phyloP scores from a whole-genome alignment of 2,113 vertebrate species.

The Larimichthys polyactis region DNA sequence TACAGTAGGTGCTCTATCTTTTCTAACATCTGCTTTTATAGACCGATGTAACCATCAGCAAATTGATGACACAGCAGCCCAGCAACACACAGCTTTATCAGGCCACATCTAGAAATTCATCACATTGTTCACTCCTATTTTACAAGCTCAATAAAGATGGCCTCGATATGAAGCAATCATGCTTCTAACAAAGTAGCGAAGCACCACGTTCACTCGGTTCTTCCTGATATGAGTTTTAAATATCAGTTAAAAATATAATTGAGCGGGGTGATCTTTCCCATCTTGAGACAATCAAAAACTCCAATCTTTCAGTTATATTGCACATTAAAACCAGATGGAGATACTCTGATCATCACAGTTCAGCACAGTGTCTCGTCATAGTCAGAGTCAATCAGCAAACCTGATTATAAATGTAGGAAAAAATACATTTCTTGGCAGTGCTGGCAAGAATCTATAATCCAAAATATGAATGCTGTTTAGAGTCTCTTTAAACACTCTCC shows the following conservation, averaged over 20 bases:
- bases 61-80: constrained; percentile 31
- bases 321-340: background rate
- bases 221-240: background rate
- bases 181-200: background rate
- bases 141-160: background rate
- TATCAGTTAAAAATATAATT: background rate
- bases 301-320: background rate
- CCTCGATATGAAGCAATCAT: background rate
- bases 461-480: background rate
- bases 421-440: background rate
- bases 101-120: constrained; percentile 12
- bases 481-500: background rate
- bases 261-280: background rate
- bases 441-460: background rate
- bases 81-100: constrained; percentile 16
- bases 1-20: background rate
- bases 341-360: constrained; percentile 21
- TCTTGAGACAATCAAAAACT: background rate
- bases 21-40: constrained; percentile 19
- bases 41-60: constrained; percentile 3
- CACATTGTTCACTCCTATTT: background rate
- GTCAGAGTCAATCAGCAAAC: constrained; percentile 21
- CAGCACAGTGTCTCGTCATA: background rate
- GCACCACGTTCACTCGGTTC: background rate
- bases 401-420: background rate